phyloP scores from a whole-genome alignment of 2,797 vertebrate species.

The Pangasius larnaudii region DNA sequence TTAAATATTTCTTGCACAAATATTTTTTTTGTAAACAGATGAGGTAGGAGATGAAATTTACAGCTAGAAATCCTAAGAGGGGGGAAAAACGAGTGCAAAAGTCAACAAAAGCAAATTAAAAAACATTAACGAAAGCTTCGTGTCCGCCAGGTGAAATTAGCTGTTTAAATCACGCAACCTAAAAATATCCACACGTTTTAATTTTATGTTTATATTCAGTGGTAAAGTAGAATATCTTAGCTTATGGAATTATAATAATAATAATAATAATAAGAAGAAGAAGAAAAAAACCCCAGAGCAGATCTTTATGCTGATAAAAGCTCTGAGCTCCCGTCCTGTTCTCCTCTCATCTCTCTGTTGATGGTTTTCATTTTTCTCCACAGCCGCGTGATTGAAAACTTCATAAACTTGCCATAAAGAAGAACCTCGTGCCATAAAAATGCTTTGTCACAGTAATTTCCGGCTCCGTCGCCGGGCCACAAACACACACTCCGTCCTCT shows the following conservation, averaged over 20 bases:
- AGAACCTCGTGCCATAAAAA: conserved; percentile 19
- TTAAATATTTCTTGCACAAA: not conserved
- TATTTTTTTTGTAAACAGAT: no score
- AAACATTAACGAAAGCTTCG: not conserved
- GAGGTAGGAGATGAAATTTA: not conserved
- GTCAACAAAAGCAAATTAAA: not conserved
- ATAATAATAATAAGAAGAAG: not conserved
- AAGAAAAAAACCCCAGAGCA: no score
- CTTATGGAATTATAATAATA: not conserved
- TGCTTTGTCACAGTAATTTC: conserved; percentile 48
- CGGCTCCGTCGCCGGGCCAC: not conserved
- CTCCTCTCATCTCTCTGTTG: not conserved
- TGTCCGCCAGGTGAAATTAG: not conserved
- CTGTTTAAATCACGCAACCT: not conserved
- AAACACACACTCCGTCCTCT: not conserved
- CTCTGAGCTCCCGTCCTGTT: not conserved
- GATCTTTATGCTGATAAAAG: not conserved
- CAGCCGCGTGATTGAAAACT: conserved; percentile 6
- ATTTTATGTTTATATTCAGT: not conserved
- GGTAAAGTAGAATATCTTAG: not conserved
- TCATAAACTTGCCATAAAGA: conserved; percentile 23
- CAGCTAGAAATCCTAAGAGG: not conserved
- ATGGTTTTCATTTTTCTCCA: conserved; percentile 14
- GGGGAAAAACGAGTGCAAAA: not conserved
- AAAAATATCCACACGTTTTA: not conserved